Conservation (phyloP, 2,797 vertebrate genomes). For the Arnoldichthys spilopterus region DNA sequence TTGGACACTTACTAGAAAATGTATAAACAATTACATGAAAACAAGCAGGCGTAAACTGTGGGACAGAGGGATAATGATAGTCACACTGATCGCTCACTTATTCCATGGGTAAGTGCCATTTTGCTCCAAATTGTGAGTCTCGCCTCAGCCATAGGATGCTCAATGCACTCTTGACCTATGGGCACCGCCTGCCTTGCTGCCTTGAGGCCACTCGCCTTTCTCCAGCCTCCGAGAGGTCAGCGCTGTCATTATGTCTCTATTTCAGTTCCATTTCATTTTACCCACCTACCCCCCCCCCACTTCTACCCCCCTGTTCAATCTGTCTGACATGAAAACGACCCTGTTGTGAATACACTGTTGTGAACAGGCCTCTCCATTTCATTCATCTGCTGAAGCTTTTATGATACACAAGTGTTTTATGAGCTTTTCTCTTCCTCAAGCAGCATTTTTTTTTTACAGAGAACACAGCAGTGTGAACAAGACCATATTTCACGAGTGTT, state of each 20-base stretch:
- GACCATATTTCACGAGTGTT: neutral
- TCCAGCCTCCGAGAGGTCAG: neutral
- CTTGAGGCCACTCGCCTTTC: neutral
- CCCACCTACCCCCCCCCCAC: neutral
- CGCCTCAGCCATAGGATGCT: neutral
- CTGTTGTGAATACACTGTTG: neutral
- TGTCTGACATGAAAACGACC: neutral
- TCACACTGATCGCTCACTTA: neutral
- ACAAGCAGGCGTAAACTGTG: no score
- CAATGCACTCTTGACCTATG: neutral
- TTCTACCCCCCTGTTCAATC: neutral
- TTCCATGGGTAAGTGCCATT: neutral
- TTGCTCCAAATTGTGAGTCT: neutral
- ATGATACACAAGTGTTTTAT: conserved; percentile 46
- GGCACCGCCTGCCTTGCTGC: conserved; percentile 3
- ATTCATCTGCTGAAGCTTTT: conserved; percentile 39
- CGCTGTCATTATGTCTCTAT: neutral
- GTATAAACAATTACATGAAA: no score
- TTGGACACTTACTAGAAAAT: no score
- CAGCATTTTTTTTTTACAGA: conserved; percentile 18
- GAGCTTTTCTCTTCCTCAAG: conserved; percentile 30
- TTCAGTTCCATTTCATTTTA: neutral
- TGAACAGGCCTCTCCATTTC: neutral
- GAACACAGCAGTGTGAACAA: neutral
- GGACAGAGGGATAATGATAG: no score